phyloP scores from a whole-genome alignment of 2,797 vertebrate genomes.

The Lepus townsendii region DNA sequence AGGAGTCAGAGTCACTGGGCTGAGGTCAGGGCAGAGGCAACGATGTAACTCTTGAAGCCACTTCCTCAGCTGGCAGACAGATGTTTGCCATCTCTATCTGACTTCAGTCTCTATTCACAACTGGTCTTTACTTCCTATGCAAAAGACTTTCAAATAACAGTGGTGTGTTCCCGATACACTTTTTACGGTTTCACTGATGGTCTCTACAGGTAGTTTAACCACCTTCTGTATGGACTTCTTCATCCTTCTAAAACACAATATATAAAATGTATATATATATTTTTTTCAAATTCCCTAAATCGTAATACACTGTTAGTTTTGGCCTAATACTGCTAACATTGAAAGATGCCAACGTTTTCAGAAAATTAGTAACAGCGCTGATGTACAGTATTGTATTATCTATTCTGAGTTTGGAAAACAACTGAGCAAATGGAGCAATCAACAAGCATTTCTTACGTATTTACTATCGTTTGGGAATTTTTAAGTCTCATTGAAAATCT shows the following conservation, averaged over 20 bases:
- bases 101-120: slow-evolving; percentile 48
- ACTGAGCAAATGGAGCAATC: slow-evolving; percentile 22
- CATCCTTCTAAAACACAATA: not conserved
- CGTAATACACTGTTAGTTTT: slow-evolving; percentile 1
- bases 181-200: slow-evolving; percentile 14
- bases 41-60: not conserved
- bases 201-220: not conserved
- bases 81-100: slow-evolving; percentile 16
- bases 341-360: slow-evolving; percentile 21
- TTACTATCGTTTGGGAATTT: not conserved
- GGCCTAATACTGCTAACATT: not conserved
- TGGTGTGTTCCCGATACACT: not conserved
- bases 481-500: not conserved
- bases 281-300: not conserved
- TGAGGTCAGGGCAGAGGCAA: not conserved
- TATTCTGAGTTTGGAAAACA: not conserved
- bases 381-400: not conserved
- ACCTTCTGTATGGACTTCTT: not conserved
- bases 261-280: too few species aligned
- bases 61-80: not conserved
- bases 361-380: not conserved
- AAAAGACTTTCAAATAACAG: slow-evolving; percentile 26
- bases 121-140: not conserved
- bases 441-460: not conserved
- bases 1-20: not conserved